Base-by-base conservation (phyloP, 2,113 vertebrate genomes). In the Solea solea region DNA sequence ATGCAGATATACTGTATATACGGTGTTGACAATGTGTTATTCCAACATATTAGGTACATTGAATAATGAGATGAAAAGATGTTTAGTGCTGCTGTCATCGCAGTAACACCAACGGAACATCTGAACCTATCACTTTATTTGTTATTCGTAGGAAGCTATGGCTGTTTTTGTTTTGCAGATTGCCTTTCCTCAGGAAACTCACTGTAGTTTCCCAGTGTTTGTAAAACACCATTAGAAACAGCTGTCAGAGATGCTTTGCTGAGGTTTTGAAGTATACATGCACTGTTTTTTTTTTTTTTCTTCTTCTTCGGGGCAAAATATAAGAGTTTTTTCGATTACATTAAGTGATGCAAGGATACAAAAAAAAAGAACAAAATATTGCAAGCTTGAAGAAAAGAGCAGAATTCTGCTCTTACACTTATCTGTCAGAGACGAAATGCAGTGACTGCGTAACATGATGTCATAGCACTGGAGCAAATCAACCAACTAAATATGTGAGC, bases 401-500 rank as follows among this genome's bases (percentile, higher is more conserved):
- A 13, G 16, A n/a, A 27, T 7, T 49, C 1, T 21, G 16, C 21
- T 12, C 14, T 34, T 16, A 42, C 34, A 34, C 34, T 34, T 34
- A 7, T 3, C 34, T 21, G 4, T 40, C 28, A 2, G 51, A 7
- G 16, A 8, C 10, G 1, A n/a, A 13, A 21, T 39, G n/a, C 12
- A 41, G 4, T 13, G 28, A 27, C 54, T 15, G 27, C 54, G 8
- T n/a, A 39, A 59, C 56, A 0, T 57, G n/a, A 48, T 51, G 51
- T 15, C 44, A 45, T 1, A 46, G 52, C 21, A 14, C 52, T 64
- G 56, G 3, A 79, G 52, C 65, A 42, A 2, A 41, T 62, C 46
- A 81, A 14, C 58, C 39, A 55, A 44, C 52, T 63, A 68, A 80
- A 81, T 74, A 70, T 74, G 68, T 45, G 28, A 63, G 67, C 68